Percentiles rank a stretch among this genome's conserved stretches.
These are phyloP conservation scores for Crocidura indochinensis DNA, from an alignment of 2,797 vertebrate genomes.

Conservation along the genomic window DNA sequence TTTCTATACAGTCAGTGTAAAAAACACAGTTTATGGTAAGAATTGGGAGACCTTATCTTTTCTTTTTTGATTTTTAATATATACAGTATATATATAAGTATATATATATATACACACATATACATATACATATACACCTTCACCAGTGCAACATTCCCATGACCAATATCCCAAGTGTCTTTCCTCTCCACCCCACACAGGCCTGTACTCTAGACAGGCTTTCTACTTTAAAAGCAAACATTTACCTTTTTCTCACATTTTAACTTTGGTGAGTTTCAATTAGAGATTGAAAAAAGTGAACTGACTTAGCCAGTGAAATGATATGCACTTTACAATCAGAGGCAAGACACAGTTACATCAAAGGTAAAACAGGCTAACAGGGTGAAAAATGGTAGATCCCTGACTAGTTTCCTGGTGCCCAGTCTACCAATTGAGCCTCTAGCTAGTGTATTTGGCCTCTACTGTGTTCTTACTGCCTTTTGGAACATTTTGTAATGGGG, in stretches of 20 bases:
- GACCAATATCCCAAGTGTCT: too few relatives aligned
- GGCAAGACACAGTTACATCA: background rate
- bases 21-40: too few relatives aligned
- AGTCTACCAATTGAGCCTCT: background rate
- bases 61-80: too few relatives aligned
- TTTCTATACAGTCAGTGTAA: too few relatives aligned
- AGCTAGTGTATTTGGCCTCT: background rate
- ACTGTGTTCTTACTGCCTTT: background rate
- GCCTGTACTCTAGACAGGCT: too few relatives aligned
- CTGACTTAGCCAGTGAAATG: conserved; percentile 7
- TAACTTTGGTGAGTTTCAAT: conserved; percentile 23
- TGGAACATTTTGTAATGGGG: background rate
- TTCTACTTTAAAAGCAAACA: background rate
- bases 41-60: too few relatives aligned
- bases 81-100: too few relatives aligned
- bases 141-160: too few relatives aligned
- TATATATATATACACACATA: too few relatives aligned
- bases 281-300: conserved; percentile 41
- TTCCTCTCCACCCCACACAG: too few relatives aligned
- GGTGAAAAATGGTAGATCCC: background rate
- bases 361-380: background rate
- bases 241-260: conserved; percentile 10
- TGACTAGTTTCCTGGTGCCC: background rate
- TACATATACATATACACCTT: too few relatives aligned
- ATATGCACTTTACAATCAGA: background rate